These are phyloP conservation scores for Heliconius sara DNA, from an alignment of 2,888 invertebrate species.

Conservation along the genomic window DNA sequence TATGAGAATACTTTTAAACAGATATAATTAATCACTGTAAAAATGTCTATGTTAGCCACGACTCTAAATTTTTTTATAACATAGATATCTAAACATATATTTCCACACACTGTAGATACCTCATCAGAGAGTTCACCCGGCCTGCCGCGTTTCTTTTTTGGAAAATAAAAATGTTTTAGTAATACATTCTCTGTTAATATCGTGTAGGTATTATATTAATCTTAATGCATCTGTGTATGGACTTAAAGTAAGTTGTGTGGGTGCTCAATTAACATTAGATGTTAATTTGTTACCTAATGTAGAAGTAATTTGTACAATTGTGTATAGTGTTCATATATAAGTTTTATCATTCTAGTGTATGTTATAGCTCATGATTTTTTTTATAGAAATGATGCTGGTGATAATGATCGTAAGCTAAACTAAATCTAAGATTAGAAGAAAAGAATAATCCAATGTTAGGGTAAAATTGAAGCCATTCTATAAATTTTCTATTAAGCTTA, in stretches of 20 bases:
- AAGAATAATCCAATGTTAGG: constrained; percentile 31
- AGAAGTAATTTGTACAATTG: constrained; percentile 25
- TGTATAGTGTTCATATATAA: constrained; percentile 20
- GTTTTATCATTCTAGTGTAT: neutral
- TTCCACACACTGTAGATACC: constrained; percentile 80
- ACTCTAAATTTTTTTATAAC: constrained; percentile 73
- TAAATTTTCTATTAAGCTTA: constrained; percentile 37
- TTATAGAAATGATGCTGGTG: neutral
- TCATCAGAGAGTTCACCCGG: constrained; percentile 92
- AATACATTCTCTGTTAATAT: constrained; percentile 78
- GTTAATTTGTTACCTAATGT: constrained; percentile 15
- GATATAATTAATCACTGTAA: constrained; percentile 71
- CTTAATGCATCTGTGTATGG: constrained; percentile 38
- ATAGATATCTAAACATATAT: constrained; percentile 79
- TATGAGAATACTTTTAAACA: constrained; percentile 41
- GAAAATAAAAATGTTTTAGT: constrained; percentile 82
- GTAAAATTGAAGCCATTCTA: constrained; percentile 40
- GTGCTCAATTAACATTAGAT: constrained; percentile 25
- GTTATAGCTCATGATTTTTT: constrained; percentile 3
- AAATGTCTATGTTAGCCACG: constrained; percentile 82
- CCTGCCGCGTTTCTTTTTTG: constrained; percentile 88
- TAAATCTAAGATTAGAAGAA: constrained; percentile 37
- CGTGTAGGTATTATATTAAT: constrained; percentile 55
- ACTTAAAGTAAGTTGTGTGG: constrained; percentile 19
- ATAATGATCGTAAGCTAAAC: constrained; percentile 4